Evolutionary conservation across 2,888 invertebrate species (phyloP).

Genomic region (Steromphala cineraria): DNA sequence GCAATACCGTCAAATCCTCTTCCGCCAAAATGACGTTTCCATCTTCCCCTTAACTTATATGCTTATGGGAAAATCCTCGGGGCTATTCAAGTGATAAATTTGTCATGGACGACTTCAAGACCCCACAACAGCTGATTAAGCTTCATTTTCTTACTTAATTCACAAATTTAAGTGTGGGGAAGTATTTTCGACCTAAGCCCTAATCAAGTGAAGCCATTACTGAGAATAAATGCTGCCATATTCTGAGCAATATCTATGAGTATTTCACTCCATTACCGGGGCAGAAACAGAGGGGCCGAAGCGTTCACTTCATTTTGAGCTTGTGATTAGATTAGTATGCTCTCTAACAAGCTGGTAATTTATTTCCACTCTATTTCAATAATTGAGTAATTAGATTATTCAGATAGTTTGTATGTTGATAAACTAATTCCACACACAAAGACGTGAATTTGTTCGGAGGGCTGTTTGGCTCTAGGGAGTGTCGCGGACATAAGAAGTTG

Average conservation of each 20-base stretch:
- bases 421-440: conserved; percentile 58
- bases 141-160: conserved; percentile 22
- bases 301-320: conserved; percentile 40
- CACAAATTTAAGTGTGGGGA: conserved; percentile 27
- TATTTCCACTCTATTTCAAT: conserved; percentile 62
- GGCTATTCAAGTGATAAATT: conserved; percentile 6
- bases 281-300: not conserved
- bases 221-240: conserved; percentile 27
- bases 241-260: conserved; percentile 23
- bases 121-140: not conserved
- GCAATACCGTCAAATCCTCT: not conserved
- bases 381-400: conserved; percentile 60
- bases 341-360: conserved; percentile 53
- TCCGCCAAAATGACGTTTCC: conserved; percentile 2
- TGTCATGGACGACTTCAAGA: conserved; percentile 12
- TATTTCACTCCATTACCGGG: conserved; percentile 19
- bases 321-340: conserved; percentile 48
- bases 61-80: conserved; percentile 11
- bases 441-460: conserved; percentile 45
- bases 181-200: conserved; percentile 34
- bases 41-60: conserved; percentile 6
- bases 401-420: conserved; percentile 61
- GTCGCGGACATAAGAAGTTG: conserved; percentile 27
- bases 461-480: conserved; percentile 22
- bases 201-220: conserved; percentile 34